Evolutionary conservation across 1,140 invertebrate species (phyloP).

Genomic region (Limonius californicus): DNA sequence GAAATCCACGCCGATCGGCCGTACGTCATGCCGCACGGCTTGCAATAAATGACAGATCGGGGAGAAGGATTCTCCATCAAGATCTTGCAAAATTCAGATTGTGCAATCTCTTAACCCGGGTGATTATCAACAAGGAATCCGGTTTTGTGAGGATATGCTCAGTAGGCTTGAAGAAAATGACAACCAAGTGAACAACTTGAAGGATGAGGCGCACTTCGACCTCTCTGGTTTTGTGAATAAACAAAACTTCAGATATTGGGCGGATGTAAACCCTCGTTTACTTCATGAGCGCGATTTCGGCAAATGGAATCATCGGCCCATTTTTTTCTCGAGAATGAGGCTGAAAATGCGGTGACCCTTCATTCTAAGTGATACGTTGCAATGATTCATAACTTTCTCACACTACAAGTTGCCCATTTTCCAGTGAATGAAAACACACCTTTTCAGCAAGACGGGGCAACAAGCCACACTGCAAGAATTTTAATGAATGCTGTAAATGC

Average conservation of each 20-base stretch:
- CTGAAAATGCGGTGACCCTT: no score
- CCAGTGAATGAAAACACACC: background rate
- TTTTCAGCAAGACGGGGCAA: no score
- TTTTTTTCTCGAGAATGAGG: no score
- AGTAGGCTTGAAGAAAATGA: no score
- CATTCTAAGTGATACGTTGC: no score
- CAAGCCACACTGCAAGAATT: no score
- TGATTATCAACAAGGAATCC: background rate
- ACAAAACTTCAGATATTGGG: no score
- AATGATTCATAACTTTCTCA: background rate
- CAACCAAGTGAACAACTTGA: background rate
- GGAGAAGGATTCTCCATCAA: background rate
- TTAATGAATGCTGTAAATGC: no score
- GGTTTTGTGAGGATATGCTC: background rate
- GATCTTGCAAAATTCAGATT: background rate
- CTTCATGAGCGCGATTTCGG: background rate
- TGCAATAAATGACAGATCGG: background rate
- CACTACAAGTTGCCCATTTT: background rate
- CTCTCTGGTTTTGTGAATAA: no score
- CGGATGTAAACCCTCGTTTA: background rate
- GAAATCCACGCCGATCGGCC: background rate
- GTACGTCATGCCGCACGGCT: background rate
- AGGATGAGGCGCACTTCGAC: background rate
- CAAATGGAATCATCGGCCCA: no score
- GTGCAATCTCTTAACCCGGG: no score